Percentiles rank a stretch among this genome's conserved stretches.
These are phyloP conservation scores for Apostichopus californicus DNA, from an alignment of 35 echinoderm and acorn worm species.

Conservation along the genomic window DNA sequence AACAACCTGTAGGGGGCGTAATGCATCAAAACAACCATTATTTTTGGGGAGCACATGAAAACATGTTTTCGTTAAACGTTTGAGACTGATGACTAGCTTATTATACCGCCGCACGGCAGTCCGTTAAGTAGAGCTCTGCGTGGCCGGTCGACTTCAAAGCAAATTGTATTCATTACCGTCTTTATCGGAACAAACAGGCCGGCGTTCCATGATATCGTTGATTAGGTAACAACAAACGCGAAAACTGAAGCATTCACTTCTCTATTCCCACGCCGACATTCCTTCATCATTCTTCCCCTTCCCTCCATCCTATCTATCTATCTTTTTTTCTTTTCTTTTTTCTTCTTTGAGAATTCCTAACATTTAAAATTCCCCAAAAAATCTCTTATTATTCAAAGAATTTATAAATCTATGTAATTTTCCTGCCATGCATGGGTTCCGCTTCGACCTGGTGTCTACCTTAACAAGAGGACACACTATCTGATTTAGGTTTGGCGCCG, in stretches of 20 bases:
- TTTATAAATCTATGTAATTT: conserved; percentile 33
- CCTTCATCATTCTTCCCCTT: neutral
- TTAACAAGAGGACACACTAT: conserved; percentile 11
- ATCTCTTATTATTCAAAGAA: neutral
- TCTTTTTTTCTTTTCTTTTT: neutral
- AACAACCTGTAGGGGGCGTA: neutral
- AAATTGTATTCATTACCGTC: neutral
- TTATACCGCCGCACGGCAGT: conserved; percentile 22
- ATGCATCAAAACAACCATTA: neutral
- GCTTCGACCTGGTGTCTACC: neutral
- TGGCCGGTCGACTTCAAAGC: conserved; percentile 15
- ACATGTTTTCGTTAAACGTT: neutral
- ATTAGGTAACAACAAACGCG: conserved; percentile 23
- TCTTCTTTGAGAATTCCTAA: neutral
- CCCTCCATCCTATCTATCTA: neutral
- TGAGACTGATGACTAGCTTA: neutral
- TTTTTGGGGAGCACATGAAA: neutral
- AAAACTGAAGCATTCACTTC: neutral
- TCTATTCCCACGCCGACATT: conserved; percentile 48
- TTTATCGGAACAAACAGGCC: conserved; percentile 30
- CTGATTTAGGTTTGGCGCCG: conserved; percentile 33
- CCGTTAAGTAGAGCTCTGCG: conserved; percentile 24
- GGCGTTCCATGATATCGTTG: conserved; percentile 36
- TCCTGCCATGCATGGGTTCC: conserved; percentile 7
- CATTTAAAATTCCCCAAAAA: conserved; percentile 1